Percentiles rank a stretch among this genome's conserved stretches.
Evolutionary conservation across 2,113 vertebrate species (phyloP).

Genomic region (Aspiorhynchus laticeps): DNA sequence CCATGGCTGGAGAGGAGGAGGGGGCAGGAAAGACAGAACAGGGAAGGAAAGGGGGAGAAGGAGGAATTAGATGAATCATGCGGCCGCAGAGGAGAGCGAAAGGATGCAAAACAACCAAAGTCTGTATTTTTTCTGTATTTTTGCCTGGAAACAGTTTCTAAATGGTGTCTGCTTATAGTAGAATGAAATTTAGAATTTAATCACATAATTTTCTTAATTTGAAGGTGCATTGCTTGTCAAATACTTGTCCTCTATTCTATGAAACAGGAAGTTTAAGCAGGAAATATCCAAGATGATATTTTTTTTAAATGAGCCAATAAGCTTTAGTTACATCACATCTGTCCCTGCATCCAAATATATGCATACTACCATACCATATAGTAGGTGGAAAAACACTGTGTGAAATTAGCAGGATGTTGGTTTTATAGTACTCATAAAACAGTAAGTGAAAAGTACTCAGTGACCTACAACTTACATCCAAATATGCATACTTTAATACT

Average conservation of each 20-base stretch:
- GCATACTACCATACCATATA: no score
- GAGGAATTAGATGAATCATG: conserved; percentile 48
- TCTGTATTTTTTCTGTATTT: neutral
- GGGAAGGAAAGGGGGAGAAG: conserved; percentile 27
- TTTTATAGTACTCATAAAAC: neutral
- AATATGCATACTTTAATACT: neutral
- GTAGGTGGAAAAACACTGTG: neutral
- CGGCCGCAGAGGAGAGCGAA: conserved; percentile 19
- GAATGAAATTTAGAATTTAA: conserved; percentile 1
- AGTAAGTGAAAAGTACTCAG: neutral
- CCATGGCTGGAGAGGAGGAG: conserved; percentile 61
- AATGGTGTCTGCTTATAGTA: neutral
- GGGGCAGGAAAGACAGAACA: conserved; percentile 49
- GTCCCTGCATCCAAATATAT: neutral
- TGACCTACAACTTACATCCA: no score
- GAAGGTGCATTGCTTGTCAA: neutral
- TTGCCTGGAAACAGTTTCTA: neutral
- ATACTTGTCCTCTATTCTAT: neutral
- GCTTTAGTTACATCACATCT: neutral
- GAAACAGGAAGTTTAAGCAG: neutral
- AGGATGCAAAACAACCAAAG: neutral
- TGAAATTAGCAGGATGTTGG: neutral
- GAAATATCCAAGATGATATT: neutral
- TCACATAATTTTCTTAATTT: neutral
- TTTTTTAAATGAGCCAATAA: neutral